Evolutionary conservation across 2,888 invertebrate species (phyloP).

Genomic region (Oligia strigilis): DNA sequence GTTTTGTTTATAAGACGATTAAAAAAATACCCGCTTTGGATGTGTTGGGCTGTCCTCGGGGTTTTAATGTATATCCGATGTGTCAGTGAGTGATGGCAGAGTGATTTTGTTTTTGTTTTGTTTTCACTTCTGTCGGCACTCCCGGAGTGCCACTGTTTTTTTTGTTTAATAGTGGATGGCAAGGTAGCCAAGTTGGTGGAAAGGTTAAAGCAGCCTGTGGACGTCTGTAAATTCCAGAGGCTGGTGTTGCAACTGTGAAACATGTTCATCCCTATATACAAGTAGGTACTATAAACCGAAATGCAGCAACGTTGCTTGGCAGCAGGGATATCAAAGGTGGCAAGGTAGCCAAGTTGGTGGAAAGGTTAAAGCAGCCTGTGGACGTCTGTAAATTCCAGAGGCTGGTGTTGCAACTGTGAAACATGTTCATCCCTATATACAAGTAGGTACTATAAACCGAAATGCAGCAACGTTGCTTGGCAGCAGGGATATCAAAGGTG

Average conservation of each 20-base stretch:
- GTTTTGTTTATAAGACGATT: too few species aligned
- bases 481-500: too few species aligned
- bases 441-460: not conserved
- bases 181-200: not conserved
- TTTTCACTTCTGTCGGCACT: too few species aligned
- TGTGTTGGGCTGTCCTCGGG: too few species aligned
- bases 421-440: not conserved
- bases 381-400: not conserved
- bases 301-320: not conserved
- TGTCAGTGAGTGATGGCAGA: too few species aligned
- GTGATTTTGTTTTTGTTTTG: too few species aligned
- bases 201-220: not conserved
- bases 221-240: not conserved
- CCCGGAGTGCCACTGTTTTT: not conserved
- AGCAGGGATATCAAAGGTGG: too few species aligned
- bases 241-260: not conserved
- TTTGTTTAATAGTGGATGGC: not conserved
- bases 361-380: not conserved
- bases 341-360: not conserved
- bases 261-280: not conserved
- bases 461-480: not conserved
- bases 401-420: not conserved
- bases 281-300: not conserved
- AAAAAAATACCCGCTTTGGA: too few species aligned
- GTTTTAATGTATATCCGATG: too few species aligned